Evolutionary conservation across 2,113 vertebrate genomes (phyloP).

Genomic region (Quiscalus mexicanus): DNA sequence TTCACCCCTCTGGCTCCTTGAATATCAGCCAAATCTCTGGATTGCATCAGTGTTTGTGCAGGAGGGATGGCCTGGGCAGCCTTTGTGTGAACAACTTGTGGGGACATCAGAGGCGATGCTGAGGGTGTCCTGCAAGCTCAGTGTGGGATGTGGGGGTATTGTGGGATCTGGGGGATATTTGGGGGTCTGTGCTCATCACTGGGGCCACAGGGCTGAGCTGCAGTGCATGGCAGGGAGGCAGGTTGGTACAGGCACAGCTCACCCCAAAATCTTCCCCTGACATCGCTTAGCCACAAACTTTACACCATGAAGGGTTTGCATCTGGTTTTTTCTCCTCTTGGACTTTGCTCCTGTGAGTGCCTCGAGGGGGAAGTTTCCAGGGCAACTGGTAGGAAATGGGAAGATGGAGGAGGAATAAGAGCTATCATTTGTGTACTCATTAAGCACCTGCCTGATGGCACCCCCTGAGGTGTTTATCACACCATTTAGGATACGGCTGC

Average conservation of each 20-base stretch:
- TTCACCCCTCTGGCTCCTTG: background rate
- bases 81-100: background rate
- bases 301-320: fast-evolving
- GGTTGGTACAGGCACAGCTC: background rate
- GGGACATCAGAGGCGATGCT: background rate
- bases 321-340: background rate
- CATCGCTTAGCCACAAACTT: fast-evolving
- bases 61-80: background rate
- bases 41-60: background rate
- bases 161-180: fast-evolving
- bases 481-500: background rate
- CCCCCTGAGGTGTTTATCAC: background rate
- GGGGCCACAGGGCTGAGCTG: background rate
- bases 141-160: background rate
- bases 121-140: fast-evolving
- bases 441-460: background rate
- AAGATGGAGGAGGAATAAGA: background rate
- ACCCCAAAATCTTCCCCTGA: background rate
- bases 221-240: background rate
- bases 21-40: background rate
- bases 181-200: background rate
- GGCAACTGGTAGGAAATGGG: background rate
- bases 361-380: fast-evolving
- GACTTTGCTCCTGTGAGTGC: background rate
- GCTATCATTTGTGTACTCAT: background rate